Evolutionary conservation across 2,113 vertebrate species (phyloP).

Genomic region (Eolophus roseicapilla): DNA sequence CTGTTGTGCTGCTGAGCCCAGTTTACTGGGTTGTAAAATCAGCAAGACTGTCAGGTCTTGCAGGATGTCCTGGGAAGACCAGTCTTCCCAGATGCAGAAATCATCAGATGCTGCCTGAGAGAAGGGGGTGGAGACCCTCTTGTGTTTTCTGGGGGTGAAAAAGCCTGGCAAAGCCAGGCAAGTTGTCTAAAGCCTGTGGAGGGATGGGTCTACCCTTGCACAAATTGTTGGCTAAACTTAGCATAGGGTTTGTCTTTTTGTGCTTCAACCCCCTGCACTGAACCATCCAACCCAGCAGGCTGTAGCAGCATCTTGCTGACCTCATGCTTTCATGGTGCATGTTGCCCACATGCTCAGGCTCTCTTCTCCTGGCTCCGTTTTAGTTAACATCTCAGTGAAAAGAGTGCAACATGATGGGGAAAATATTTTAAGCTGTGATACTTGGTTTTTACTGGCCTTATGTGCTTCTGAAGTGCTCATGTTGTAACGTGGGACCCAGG

Average conservation of each 20-base stretch:
- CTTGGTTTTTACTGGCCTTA: not conserved
- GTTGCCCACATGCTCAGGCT: not conserved
- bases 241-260: not conserved
- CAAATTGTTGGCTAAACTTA: not conserved
- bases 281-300: not conserved
- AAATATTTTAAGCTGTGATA: not conserved
- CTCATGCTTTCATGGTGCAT: not conserved
- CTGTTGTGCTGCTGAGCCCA: not conserved
- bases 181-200: not conserved
- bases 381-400: not conserved
- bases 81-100: accelerated
- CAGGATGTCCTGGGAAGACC: not conserved
- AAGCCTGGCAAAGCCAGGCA: not conserved
- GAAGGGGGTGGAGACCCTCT: not conserved
- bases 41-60: not conserved
- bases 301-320: not conserved
- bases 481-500: not conserved
- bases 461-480: not conserved
- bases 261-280: not conserved
- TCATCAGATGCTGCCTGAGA: not conserved
- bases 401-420: not conserved
- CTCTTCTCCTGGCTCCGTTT: not conserved
- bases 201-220: not conserved
- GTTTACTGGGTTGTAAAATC: not conserved
- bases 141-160: not conserved